Evolutionary conservation across 2,797 vertebrate species (phyloP), one percentile per base, ranked within the genome.

Genomic region (Pyrrhura leucotis): DNA sequence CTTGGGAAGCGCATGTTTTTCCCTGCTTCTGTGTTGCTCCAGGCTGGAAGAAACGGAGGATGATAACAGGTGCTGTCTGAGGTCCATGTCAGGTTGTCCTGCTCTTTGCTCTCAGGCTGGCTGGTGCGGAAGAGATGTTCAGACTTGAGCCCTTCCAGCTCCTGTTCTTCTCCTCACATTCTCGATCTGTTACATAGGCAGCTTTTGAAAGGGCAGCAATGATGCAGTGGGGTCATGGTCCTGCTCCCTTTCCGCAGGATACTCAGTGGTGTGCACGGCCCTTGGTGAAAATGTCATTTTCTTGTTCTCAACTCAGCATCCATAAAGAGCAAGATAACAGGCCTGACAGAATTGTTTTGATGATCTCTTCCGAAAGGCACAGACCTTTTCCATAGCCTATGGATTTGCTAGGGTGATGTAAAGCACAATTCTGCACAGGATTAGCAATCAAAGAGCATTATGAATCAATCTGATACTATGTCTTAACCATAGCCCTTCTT

Each of bases 401-500:
- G 7, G 59, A 42, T 75, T 93, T 77, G 44, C 51, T 79, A 25
- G 65, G 17, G 67, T 76, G 69, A 69, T 40, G 29, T 45, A 85
- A 89, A 68, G 90, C 71, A 20, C 71, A 87, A 9, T 89, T 88
- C 66, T 94, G 72, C 39, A 20, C n/a, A 77, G 95, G 91, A 95
- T 95, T 93, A 94, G 89, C 87, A 77, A 93, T 94, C 76, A 67
- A 82, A 94, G 80, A 89, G 80, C 53, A 80, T 92, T 95, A 93
- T 88, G 75, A 89, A 92, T 92, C 68, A 93, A 39, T 86, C 87
- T 93, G 67, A 88, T 93, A 48, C 75, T 90, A 88, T 67, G 65
- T 78, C 88, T 93, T 88, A 92, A 74, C 56, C 48, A 3, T 62
- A 88, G 82, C 63, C 79, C 59, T 74, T 92, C 88, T 81, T 71